Evolutionary conservation across 1,140 invertebrate species (phyloP).

Genomic region (Camponotus pennsylvanicus): DNA sequence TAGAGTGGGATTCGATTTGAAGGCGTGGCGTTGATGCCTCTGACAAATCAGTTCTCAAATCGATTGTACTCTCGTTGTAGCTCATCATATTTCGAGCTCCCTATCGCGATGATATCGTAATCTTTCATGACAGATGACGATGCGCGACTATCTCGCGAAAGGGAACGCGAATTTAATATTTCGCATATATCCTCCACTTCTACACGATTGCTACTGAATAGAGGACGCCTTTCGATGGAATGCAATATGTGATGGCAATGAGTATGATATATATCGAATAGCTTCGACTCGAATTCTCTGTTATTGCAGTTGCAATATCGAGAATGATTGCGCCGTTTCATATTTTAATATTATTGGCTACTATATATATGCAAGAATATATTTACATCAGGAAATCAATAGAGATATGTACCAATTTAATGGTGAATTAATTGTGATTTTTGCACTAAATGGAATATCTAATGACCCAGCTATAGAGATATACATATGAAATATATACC

Average conservation of each 20-base stretch:
- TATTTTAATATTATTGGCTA: constrained; percentile 27
- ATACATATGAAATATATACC: background rate
- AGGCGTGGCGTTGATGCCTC: constrained; percentile 26
- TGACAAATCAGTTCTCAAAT: constrained; percentile 39
- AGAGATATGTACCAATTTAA: background rate
- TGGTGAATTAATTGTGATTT: background rate
- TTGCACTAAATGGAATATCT: constrained; percentile 13
- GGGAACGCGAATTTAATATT: constrained; percentile 44
- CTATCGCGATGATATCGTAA: constrained; percentile 13
- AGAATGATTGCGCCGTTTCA: background rate
- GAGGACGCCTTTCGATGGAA: constrained; percentile 29
- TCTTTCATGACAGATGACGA: constrained; percentile 1
- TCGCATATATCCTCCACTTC: background rate
- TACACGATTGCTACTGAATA: constrained; percentile 48
- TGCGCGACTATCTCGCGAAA: background rate
- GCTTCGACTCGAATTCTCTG: background rate
- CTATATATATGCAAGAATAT: background rate
- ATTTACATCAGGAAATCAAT: background rate
- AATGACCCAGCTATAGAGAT: background rate
- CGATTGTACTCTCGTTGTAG: constrained; percentile 20
- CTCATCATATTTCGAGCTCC: constrained; percentile 27
- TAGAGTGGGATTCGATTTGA: constrained; percentile 19
- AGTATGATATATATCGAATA: background rate
- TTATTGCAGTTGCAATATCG: background rate
- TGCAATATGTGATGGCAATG: constrained; percentile 38